Conservation (phyloP, 2,113 vertebrate species). For the Polypterus senegalus region DNA sequence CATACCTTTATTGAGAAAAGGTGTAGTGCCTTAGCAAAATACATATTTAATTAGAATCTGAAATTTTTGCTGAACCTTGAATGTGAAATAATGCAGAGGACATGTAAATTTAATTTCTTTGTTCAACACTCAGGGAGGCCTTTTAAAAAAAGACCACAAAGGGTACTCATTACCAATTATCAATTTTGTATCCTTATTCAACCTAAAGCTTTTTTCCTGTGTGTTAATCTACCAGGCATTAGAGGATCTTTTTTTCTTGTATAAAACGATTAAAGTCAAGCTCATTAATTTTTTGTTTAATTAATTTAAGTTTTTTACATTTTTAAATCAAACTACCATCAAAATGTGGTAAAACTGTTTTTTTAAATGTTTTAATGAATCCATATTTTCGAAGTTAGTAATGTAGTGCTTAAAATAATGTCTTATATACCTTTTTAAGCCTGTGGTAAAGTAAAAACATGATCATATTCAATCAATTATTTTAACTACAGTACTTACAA, state of each 20-base stretch:
- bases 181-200: neutral
- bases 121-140: conserved; percentile 42
- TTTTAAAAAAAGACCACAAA: conserved; percentile 32
- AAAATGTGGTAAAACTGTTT: no score
- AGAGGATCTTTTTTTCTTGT: neutral
- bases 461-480: no score
- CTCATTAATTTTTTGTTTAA: no score
- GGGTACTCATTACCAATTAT: neutral
- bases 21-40: conserved; percentile 47
- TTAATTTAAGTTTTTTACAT: no score
- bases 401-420: no score
- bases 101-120: conserved; percentile 67
- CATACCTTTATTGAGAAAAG: conserved; percentile 44
- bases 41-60: conserved; percentile 58
- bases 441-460: no score
- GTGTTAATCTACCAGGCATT: neutral
- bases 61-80: conserved; percentile 59
- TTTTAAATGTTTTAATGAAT: no score
- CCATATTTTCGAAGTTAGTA: no score
- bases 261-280: neutral
- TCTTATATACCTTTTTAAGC: no score
- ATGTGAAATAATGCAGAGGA: conserved; percentile 63
- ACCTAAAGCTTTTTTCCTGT: neutral
- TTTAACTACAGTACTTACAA: no score
- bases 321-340: no score